Base-by-base conservation (phyloP, 2,888 invertebrate genomes). In the Tetrapedia diversipes region DNA sequence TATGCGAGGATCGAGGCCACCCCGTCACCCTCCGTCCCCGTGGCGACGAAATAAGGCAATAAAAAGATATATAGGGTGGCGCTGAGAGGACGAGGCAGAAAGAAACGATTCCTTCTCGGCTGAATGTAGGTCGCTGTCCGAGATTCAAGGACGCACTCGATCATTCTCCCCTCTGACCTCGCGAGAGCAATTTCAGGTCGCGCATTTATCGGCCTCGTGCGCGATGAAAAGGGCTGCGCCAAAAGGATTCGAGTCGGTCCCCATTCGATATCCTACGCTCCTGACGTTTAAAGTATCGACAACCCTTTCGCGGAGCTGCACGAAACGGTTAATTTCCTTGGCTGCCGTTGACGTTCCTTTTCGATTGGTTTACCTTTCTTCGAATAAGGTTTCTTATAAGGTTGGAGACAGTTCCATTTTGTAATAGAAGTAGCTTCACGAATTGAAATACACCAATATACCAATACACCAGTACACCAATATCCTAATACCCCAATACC, bases 141-240 rank as follows among this genome's bases (percentile, higher is more conserved):
- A 64, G 66, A 66, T 67, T 77, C 79, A 79, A 79, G 79, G 77
- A 70, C 77, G 53, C 56, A 43, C 4, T 77, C 59, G 70, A 76
- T 79, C 77, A 69, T 68, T 70, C 79, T 70, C 60, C 60, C 53
- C 24, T n/a, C 22, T 39, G 67, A 68, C 59, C 64, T 79, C 66
- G 59, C 63, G n/a, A 22, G 4, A 51, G 22, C 49, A 32, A 63
- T 76, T 73, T 56, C 66, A 63, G 66, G 66, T 72, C 61, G 60
- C 57, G 67, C 66, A 24, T 67, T 76, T 61, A 63, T 76, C 65
- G 56, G 43, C 14, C n/a, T 32, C 11, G 22, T 22, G 45, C 45
- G 19, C 49, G 32, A 14, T 39, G 63, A 56, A 56, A 61, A 60
- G 61, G 47, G 32, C 16, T 39, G 24, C 39, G 14, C 14, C 59